Base-by-base conservation (phyloP, 2,888 invertebrate species). In the Agelastica alni region DNA sequence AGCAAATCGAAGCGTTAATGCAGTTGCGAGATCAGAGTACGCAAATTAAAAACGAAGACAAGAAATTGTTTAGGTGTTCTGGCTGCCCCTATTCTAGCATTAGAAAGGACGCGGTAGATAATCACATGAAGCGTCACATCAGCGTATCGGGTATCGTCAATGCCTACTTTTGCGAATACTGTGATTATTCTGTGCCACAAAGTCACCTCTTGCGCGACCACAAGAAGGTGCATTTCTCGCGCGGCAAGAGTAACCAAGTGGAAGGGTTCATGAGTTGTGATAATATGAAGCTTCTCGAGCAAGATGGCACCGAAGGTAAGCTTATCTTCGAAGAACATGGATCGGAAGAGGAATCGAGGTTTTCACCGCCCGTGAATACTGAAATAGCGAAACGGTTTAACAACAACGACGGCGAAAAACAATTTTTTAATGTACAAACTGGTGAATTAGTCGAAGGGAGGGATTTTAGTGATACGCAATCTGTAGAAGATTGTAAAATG, bases 81-180 rank as follows among this genome's bases (percentile, higher is more conserved):
- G 79, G 87, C 62, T 94, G 94, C 74, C 93, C 93, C 0, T 93
- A 89, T 72, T 85, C 86, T 30, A 89, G 88, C 69, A 81, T 83
- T 45, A 82, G 89, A 7, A 83, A 85, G 61, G 88, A 89, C 66
- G 85, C 87, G 2, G 81, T 91, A 14, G 85, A 84, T 59, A 86
- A 86, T 67, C 94, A 94, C 74, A 81, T 87, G 61, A 84, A 85
- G 68, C 82, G 89, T 56, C 93, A 94, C 71, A 77, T 79, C 6
- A 82, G 85, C 70, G 76, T 84, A 6, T 81, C 83, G 3, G 84
- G 83, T 37, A 75, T 75, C 1, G 77, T 78, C 41, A 84, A 83
- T 60, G 81, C 79, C 57, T 84, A 85, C 67, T 84, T 84, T 60
- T 94, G 94, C 76, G 84, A 87, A 14, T 87, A 88, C 73, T 94